A percentile compares a stretch with the other conserved stretches of the same genome.
phyloP scores from a whole-genome alignment of 2,888 invertebrate species.

The Drosophila dives region DNA sequence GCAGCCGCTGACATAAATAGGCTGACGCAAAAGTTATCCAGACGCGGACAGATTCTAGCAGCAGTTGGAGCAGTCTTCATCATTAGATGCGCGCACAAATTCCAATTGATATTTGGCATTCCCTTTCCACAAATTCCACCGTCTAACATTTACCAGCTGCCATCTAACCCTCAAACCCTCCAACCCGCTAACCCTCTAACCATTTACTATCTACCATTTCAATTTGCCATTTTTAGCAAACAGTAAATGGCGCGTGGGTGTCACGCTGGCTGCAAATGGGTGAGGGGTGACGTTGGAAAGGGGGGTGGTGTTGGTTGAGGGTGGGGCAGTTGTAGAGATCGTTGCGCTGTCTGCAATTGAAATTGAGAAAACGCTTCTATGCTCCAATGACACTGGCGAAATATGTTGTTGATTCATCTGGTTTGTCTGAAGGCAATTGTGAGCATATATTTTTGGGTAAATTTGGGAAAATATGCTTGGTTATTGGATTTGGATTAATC shows the following conservation, averaged over 20 bases:
- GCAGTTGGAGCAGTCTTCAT: slow-evolving; percentile 29
- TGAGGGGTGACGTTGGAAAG: background rate
- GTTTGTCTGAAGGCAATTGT: background rate
- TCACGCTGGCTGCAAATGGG: slow-evolving; percentile 18
- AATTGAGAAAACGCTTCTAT: slow-evolving; percentile 16
- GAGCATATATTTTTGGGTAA: background rate
- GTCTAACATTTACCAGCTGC: background rate
- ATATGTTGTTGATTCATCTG: background rate
- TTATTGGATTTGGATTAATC: background rate
- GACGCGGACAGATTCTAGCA: slow-evolving; percentile 7
- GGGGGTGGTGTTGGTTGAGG: background rate
- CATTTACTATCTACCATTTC: slow-evolving; percentile 28
- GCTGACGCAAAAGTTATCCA: slow-evolving; percentile 38
- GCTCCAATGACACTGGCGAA: slow-evolving; percentile 30
- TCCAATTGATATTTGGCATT: slow-evolving; percentile 1
- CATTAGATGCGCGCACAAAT: slow-evolving; percentile 46
- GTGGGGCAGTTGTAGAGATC: background rate
- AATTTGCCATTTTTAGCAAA: slow-evolving; percentile 49
- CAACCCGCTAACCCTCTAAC: slow-evolving; percentile 1
- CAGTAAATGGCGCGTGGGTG: slow-evolving; percentile 36
- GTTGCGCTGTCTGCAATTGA: slow-evolving; percentile 40
- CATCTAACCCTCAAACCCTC: slow-evolving; percentile 4
- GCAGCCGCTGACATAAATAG: slow-evolving; percentile 49
- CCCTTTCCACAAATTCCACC: slow-evolving; percentile 5
- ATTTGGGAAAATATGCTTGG: background rate